phyloP scores from a whole-genome alignment of 2,888 invertebrate species.

The Lasioglossum leucozonium region DNA sequence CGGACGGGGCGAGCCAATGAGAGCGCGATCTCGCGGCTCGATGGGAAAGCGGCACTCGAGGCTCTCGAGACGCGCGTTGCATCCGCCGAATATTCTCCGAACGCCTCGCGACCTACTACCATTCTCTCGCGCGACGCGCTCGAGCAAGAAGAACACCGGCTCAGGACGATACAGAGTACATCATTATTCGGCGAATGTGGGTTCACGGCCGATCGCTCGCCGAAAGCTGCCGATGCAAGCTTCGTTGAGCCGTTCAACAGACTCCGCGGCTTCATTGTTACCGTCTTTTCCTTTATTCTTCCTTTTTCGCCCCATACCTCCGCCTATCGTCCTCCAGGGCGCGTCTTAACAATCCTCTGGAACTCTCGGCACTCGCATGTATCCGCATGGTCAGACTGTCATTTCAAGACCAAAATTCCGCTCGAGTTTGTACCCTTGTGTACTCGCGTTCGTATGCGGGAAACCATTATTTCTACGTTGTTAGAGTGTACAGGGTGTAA shows the following conservation, averaged over 20 bases:
- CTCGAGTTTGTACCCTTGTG: neutral
- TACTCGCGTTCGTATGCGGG: neutral
- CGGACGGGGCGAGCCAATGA: conserved; percentile 7
- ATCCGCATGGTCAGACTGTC: neutral
- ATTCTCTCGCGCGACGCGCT: neutral
- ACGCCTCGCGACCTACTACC: conserved; percentile 47
- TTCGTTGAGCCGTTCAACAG: conserved; percentile 73
- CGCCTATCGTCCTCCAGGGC: neutral
- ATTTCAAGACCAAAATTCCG: neutral
- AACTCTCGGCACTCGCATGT: neutral
- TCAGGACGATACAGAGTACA: conserved; percentile 65
- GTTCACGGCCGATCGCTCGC: conserved; percentile 77
- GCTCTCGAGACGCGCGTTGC: conserved; percentile 40
- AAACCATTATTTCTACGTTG: neutral
- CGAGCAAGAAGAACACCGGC: conserved; percentile 17
- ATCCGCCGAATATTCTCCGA: conserved; percentile 48
- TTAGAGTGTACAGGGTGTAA: no score
- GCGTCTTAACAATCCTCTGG: neutral
- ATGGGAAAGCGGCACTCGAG: conserved; percentile 33
- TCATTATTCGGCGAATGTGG: conserved; percentile 77
- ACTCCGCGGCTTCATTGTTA: conserved; percentile 75
- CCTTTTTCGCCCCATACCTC: conserved; percentile 1
- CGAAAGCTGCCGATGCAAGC: conserved; percentile 74
- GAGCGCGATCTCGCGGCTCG: neutral
- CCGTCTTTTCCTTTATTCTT: conserved; percentile 31